Conservation (phyloP, 30 jellyfish, hydroid and myxozoan genomes). For the Cassiopea andromeda region DNA sequence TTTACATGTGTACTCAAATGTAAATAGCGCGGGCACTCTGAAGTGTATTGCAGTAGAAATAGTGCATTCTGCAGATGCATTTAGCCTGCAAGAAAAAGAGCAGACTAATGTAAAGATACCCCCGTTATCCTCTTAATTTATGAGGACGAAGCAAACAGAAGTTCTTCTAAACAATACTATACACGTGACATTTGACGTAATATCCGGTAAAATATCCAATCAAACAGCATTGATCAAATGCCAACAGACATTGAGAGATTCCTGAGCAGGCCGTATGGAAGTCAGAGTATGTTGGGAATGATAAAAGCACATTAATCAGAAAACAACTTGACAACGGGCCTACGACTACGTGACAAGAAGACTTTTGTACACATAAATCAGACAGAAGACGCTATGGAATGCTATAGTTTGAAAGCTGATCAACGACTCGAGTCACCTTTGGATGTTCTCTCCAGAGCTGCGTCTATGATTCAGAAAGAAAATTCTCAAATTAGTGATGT, state of each 20-base stretch:
- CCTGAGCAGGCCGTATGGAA: slow-evolving; percentile 44
- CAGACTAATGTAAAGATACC: not conserved
- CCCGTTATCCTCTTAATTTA: not conserved
- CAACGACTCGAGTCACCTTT: slow-evolving; percentile 90
- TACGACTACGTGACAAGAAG: not conserved
- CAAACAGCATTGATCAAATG: slow-evolving; percentile 49
- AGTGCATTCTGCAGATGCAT: too few species aligned
- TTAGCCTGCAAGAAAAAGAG: too few species aligned
- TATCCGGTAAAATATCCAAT: slow-evolving; percentile 63
- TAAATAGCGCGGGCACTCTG: too few species aligned
- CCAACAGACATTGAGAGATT: slow-evolving; percentile 50
- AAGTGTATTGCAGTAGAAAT: too few species aligned
- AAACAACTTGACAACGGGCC: slow-evolving; percentile 7
- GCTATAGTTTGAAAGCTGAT: slow-evolving; percentile 42
- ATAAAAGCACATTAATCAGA: slow-evolving; percentile 2
- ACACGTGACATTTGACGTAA: slow-evolving; percentile 52
- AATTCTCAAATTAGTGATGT: slow-evolving; percentile 22
- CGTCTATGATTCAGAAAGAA: slow-evolving; percentile 91
- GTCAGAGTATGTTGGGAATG: slow-evolving; percentile 26
- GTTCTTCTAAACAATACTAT: not conserved
- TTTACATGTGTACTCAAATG: too few species aligned
- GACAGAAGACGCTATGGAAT: slow-evolving; percentile 30
- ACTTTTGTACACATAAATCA: not conserved
- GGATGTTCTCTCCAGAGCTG: slow-evolving; percentile 96
- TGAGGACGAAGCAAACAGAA: slow-evolving; percentile 14